These are phyloP conservation scores for Heliconius nattereri DNA, from an alignment of 1,140 invertebrate genomes.

Conservation along the genomic window DNA sequence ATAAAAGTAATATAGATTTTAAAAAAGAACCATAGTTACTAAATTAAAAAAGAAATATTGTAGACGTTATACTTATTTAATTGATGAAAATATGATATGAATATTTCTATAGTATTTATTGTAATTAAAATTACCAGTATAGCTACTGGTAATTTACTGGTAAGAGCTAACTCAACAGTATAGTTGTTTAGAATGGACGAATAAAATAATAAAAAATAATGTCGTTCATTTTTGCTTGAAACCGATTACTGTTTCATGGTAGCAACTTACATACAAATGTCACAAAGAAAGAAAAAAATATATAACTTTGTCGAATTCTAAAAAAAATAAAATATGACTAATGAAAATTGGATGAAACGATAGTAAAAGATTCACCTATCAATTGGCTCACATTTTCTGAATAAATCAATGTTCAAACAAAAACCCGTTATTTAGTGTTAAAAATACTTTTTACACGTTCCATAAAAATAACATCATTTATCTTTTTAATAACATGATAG, in stretches of 20 bases:
- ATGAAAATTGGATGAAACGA: too few species aligned
- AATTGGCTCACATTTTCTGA: not conserved
- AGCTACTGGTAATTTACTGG: too few species aligned
- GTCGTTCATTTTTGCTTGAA: not conserved
- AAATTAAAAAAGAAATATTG: not conserved
- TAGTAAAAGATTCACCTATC: too few species aligned
- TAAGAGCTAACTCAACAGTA: not conserved
- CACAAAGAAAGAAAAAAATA: too few species aligned
- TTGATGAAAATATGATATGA: not conserved
- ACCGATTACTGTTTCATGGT: too few species aligned
- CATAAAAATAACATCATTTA: not conserved
- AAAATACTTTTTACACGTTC: not conserved
- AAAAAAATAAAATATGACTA: too few species aligned
- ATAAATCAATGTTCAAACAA: not conserved
- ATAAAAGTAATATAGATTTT: constrained; percentile 16
- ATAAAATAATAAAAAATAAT: not conserved
- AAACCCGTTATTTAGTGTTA: not conserved
- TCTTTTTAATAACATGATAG: not conserved
- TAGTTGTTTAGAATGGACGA: not conserved
- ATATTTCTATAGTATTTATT: not conserved
- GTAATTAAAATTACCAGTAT: not conserved
- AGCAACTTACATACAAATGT: too few species aligned
- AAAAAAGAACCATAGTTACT: constrained; percentile 3
- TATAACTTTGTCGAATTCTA: too few species aligned
- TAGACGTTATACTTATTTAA: not conserved